Evolutionary conservation across 2,113 vertebrate species (phyloP).

Genomic region (Pyxicephalus adspersus): DNA sequence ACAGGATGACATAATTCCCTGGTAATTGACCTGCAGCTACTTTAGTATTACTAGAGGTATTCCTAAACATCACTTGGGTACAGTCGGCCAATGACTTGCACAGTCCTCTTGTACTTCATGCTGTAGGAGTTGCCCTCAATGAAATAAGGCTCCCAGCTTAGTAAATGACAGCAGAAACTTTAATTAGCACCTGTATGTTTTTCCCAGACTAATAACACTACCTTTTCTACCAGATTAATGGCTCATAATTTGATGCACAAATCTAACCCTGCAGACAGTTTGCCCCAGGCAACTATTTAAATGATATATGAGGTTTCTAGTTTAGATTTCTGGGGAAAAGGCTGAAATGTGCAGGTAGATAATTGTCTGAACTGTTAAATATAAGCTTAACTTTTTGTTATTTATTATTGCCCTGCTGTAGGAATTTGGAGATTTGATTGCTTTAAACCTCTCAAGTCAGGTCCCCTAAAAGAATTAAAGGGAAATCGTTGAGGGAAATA

Average conservation of each 20-base stretch:
- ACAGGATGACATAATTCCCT: slow-evolving; percentile 29
- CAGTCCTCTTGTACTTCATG: background rate
- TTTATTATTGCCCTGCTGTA: background rate
- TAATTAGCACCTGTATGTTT: slow-evolving; percentile 31
- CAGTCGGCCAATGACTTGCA: background rate
- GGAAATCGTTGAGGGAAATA: too few species aligned
- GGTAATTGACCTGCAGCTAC: background rate
- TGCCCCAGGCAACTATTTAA: slow-evolving; percentile 41
- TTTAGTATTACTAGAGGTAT: slow-evolving; percentile 10
- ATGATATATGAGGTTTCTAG: slow-evolving; percentile 39
- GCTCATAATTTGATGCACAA: slow-evolving; percentile 3
- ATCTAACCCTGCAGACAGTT: slow-evolving; percentile 31
- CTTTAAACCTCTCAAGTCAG: too few species aligned
- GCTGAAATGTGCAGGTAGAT: slow-evolving; percentile 14
- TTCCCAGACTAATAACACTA: slow-evolving; percentile 12
- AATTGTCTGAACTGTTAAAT: slow-evolving; percentile 32
- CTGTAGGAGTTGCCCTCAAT: background rate
- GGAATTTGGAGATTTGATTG: too few species aligned
- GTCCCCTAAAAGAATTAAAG: too few species aligned
- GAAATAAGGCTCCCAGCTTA: background rate
- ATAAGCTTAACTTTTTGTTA: background rate
- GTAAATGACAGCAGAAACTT: background rate
- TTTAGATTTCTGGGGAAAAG: slow-evolving; percentile 12
- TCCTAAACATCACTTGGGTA: background rate
- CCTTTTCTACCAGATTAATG: slow-evolving; percentile 6